Evolutionary conservation across 2,113 vertebrate species (phyloP).

Genomic region (Bos javanicus): DNA sequence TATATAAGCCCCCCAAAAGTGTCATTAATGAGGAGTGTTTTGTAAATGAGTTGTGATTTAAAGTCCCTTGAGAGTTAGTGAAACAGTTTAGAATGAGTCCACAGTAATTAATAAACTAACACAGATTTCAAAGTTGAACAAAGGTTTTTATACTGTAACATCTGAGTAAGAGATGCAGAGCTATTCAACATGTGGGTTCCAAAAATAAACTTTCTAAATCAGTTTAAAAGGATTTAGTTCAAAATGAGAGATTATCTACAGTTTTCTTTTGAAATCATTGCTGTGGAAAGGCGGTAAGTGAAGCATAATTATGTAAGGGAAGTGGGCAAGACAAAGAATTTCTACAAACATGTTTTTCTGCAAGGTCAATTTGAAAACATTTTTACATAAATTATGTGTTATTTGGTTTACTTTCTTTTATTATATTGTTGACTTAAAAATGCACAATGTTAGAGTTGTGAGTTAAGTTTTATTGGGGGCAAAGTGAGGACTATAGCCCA

Average conservation of each 20-base stretch:
- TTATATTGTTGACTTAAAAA: not conserved
- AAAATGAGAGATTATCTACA: not conserved
- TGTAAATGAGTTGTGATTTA: conserved; percentile 52
- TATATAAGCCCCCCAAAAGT: not conserved
- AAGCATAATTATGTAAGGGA: not conserved
- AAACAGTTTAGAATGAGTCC: not conserved
- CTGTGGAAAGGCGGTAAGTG: not conserved
- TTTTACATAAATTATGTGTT: not conserved
- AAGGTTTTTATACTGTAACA: not conserved
- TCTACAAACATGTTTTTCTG: not conserved
- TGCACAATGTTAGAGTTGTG: not conserved
- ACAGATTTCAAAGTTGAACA: not conserved
- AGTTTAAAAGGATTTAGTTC: not conserved
- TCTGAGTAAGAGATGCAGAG: not conserved
- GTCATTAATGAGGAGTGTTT: not conserved
- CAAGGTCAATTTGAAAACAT: not conserved
- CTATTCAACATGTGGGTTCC: not conserved
- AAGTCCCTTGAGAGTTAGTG: conserved; percentile 11
- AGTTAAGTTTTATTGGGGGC: not conserved
- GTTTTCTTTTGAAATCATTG: not conserved
- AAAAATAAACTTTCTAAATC: not conserved
- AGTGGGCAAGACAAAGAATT: not conserved
- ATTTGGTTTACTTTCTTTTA: not conserved
- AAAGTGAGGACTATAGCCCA: not conserved
- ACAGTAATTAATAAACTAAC: not conserved